These are phyloP conservation scores for Sycophila texana DNA, from an alignment of 2,888 invertebrate genomes.

Conservation along the genomic window DNA sequence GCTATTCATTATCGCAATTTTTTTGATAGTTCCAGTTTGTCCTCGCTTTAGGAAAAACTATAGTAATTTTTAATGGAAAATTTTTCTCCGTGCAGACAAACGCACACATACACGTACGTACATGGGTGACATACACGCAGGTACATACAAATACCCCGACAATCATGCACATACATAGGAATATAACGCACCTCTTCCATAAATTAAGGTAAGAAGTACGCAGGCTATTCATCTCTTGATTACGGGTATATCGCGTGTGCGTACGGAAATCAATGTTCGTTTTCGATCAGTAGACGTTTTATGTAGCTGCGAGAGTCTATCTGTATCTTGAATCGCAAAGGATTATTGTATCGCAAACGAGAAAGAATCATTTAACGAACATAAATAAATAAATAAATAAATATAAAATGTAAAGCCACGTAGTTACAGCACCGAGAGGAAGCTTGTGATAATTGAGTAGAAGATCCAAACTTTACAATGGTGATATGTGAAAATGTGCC, in stretches of 20 bases:
- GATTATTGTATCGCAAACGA: background rate
- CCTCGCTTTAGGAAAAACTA: too few relatives aligned
- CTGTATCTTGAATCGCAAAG: background rate
- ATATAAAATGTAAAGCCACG: background rate
- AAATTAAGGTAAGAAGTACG: background rate
- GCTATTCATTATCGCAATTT: too few relatives aligned
- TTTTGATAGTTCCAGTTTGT: too few relatives aligned
- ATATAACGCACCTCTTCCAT: background rate
- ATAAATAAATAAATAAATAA: background rate
- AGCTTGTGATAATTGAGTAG: slow-evolving; percentile 53
- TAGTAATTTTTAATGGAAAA: too few relatives aligned
- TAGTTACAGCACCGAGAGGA: slow-evolving; percentile 11
- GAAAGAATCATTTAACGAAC: too few relatives aligned
- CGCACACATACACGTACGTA: background rate
- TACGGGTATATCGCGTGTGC: slow-evolving; percentile 41
- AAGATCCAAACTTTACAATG: slow-evolving; percentile 41
- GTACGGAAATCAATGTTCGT: slow-evolving; percentile 6
- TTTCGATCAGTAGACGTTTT: background rate
- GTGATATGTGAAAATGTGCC: slow-evolving; percentile 18
- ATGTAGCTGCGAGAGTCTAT: too few relatives aligned
- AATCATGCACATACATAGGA: slow-evolving; percentile 1
- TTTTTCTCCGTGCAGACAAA: too few relatives aligned
- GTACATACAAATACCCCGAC: background rate
- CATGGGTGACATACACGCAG: background rate
- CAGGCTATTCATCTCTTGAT: slow-evolving; percentile 19